Conservation (phyloP, 2,797 vertebrate genomes). For the Labeo calbasu region DNA sequence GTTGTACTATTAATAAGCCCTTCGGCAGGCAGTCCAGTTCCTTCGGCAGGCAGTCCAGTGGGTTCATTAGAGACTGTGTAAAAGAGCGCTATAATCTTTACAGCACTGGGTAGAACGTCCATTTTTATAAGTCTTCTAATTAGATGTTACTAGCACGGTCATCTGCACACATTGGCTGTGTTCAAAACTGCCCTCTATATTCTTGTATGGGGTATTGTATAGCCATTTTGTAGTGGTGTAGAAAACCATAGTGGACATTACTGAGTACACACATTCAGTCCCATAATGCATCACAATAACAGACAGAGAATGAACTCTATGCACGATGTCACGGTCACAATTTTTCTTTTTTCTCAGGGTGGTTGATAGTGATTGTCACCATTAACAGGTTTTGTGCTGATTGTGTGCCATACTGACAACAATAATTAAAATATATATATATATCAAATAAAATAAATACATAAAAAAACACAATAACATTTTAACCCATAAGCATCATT, state of each 20-base stretch:
- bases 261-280: neutral
- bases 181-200: neutral
- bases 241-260: neutral
- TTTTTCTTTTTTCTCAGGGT: neutral
- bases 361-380: neutral
- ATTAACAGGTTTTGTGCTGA: neutral
- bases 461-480: neutral
- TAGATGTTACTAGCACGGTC: neutral
- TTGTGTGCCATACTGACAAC: neutral
- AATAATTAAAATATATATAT: no score
- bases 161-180: conserved; percentile 6
- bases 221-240: neutral
- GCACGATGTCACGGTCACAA: neutral
- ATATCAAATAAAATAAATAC: neutral
- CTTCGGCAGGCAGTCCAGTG: conserved; percentile 7
- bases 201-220: neutral
- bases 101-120: neutral
- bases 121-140: conserved; percentile 13
- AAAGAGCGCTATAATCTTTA: conserved; percentile 12
- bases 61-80: conserved; percentile 21
- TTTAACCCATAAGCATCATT: neutral
- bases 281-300: no score
- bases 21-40: neutral
- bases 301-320: neutral
- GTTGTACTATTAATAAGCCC: conserved; percentile 44